Percentiles rank a stretch among this genome's conserved stretches.
Evolutionary conservation across 2,113 vertebrate species (phyloP).

Genomic region (Tetrao urogallus): DNA sequence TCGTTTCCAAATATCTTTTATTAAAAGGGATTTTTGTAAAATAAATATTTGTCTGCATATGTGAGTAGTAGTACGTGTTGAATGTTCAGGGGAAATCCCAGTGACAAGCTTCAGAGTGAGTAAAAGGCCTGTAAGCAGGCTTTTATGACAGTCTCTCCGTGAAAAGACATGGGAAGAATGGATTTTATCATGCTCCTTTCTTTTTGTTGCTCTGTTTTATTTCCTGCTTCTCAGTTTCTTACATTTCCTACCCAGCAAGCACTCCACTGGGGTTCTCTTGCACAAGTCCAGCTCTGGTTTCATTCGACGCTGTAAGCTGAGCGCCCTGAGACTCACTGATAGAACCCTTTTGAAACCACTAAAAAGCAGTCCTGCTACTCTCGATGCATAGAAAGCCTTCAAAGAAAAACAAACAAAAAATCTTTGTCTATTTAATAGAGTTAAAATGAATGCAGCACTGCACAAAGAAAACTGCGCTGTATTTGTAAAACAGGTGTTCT

Average conservation of each 20-base stretch:
- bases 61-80: background rate
- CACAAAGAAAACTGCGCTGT: background rate
- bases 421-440: background rate
- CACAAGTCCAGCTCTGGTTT: conserved; percentile 14
- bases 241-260: background rate
- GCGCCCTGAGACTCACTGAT: background rate
- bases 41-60: background rate
- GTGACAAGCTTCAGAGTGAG: background rate
- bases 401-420: background rate
- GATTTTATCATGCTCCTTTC: background rate
- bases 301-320: conserved; percentile 34
- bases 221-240: conserved; percentile 37
- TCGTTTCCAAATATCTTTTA: background rate
- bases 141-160: conserved; percentile 16
- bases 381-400: background rate
- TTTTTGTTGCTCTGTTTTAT: background rate
- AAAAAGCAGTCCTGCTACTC: background rate
- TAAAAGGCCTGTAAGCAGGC: background rate
- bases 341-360: conserved; percentile 4
- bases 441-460: background rate
- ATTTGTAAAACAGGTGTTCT: conserved; percentile 18
- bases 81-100: background rate
- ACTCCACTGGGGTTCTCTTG: background rate
- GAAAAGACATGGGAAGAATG: conserved; percentile 20
- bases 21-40: background rate